Percentiles rank a stretch among this genome's conserved stretches.
These are phyloP conservation scores for Apeltes quadracus DNA, from an alignment of 2,113 vertebrate genomes.

Conservation along the genomic window DNA sequence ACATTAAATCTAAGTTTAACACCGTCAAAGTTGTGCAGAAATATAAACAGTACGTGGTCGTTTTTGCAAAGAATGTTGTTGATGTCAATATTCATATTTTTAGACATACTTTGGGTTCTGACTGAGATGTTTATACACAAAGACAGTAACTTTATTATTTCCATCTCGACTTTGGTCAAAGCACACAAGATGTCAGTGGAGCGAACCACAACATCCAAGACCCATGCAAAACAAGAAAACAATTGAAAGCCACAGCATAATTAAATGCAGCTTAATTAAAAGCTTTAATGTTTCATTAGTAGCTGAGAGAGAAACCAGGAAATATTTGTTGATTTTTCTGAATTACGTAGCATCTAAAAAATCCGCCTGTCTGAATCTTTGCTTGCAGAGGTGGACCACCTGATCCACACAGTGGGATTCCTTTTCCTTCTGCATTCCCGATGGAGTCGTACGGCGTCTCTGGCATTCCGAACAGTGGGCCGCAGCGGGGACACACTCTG, in stretches of 20 bases:
- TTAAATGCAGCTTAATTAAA: slow-evolving; percentile 39
- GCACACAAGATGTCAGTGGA: slow-evolving; percentile 4
- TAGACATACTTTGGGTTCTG: slow-evolving; percentile 15
- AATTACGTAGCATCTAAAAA: slow-evolving; percentile 48
- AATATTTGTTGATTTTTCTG: slow-evolving; percentile 37
- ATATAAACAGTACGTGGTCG: slow-evolving; percentile 13
- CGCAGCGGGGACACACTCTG: slow-evolving; percentile 78
- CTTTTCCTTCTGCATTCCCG: slow-evolving; percentile 72
- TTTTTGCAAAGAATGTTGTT: slow-evolving; percentile 32
- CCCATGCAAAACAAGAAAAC: slow-evolving; percentile 8
- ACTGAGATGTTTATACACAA: slow-evolving; percentile 24
- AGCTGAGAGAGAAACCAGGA: slow-evolving; percentile 16
- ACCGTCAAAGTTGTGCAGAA: slow-evolving; percentile 15
- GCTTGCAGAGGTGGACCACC: slow-evolving; percentile 70
- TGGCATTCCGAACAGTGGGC: slow-evolving; percentile 79
- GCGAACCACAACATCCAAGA: slow-evolving; percentile 23
- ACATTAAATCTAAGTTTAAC: background rate
- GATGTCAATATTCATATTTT: slow-evolving; percentile 44
- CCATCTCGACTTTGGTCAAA: slow-evolving; percentile 26
- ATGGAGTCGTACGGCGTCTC: slow-evolving; percentile 91
- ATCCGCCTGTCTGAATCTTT: slow-evolving; percentile 62
- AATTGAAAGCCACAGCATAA: slow-evolving; percentile 24
- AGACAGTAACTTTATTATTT: slow-evolving; percentile 15
- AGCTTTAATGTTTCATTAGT: slow-evolving; percentile 44
- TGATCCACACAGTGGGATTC: slow-evolving; percentile 73